phyloP scores from a whole-genome alignment of 2,113 vertebrate genomes.

The Leptosomus discolor region DNA sequence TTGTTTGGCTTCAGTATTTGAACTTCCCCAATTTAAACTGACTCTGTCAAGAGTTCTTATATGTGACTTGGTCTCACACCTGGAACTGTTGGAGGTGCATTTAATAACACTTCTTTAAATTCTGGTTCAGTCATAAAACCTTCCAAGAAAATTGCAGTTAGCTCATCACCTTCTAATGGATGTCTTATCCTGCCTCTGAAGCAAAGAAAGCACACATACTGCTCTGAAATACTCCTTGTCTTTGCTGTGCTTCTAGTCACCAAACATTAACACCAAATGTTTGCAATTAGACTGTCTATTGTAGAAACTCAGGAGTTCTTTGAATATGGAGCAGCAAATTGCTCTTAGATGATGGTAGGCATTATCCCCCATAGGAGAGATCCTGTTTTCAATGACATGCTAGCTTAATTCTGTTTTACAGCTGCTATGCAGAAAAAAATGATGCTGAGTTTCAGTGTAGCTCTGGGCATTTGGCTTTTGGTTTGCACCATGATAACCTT shows the following conservation, averaged over 20 bases:
- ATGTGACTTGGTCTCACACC: neutral
- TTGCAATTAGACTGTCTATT: slow-evolving; percentile 53
- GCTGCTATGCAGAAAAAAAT: neutral
- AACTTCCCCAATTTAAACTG: neutral
- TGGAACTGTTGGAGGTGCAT: neutral
- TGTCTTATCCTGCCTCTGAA: neutral
- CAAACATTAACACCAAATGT: slow-evolving; percentile 32
- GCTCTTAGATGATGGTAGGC: slow-evolving; percentile 23
- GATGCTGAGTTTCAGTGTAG: neutral
- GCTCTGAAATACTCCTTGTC: slow-evolving; percentile 11
- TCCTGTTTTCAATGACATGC: slow-evolving; percentile 1
- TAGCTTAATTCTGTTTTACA: slow-evolving; percentile 60
- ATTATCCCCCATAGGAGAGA: slow-evolving; percentile 9
- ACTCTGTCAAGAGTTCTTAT: neutral
- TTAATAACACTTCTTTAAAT: neutral
- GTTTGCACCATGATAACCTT: neutral
- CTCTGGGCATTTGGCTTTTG: neutral
- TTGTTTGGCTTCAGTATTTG: neutral
- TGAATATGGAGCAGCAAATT: slow-evolving; percentile 31
- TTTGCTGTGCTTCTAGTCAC: slow-evolving; percentile 1
- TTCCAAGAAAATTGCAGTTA: neutral
- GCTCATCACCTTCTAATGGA: slow-evolving; percentile 1
- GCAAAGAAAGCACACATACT: neutral
- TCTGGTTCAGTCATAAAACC: neutral
- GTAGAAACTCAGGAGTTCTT: slow-evolving; percentile 12